Evolutionary conservation across 2,797 vertebrate genomes (phyloP).

Genomic region (Holocentrus rufus): DNA sequence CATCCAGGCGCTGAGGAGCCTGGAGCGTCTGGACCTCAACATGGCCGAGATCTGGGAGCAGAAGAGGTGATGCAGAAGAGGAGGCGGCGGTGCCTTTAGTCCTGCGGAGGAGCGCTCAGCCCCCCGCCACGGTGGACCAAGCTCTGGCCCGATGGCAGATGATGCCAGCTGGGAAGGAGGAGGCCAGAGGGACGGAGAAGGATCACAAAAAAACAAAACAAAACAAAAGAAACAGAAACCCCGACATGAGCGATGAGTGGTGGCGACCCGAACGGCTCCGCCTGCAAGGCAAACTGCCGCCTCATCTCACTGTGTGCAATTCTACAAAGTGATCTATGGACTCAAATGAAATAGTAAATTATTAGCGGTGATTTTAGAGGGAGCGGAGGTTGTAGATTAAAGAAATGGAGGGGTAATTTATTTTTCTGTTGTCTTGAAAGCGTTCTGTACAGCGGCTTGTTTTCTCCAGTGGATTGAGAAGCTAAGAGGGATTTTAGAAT

Average conservation of each 20-base stretch:
- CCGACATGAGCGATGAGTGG: not conserved
- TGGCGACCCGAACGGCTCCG: constrained; percentile 27
- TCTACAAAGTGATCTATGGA: constrained; percentile 42
- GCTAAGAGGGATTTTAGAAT: constrained; percentile 30
- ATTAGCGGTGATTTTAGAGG: constrained; percentile 75
- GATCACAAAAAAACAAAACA: constrained; percentile 60
- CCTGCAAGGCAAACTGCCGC: constrained; percentile 70
- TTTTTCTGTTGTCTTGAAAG: constrained; percentile 80
- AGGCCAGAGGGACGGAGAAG: constrained; percentile 17
- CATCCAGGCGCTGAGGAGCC: constrained; percentile 91
- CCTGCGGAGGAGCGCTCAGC: not conserved
- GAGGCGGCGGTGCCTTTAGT: constrained; percentile 55
- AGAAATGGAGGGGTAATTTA: constrained; percentile 83
- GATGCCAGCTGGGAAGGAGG: not conserved
- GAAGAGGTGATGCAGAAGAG: constrained; percentile 93
- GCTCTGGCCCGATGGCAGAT: not conserved
- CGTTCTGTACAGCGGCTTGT: constrained; percentile 25
- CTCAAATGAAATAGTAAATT: constrained; percentile 81
- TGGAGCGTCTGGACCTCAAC: constrained; percentile 92
- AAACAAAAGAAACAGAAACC: constrained; percentile 11
- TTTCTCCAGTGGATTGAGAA: not conserved
- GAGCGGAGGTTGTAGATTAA: constrained; percentile 69
- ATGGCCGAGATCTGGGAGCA: constrained; percentile 98
- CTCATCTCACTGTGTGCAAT: constrained; percentile 83
- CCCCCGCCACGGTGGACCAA: not conserved